Percentiles rank a stretch among this genome's conserved stretches.
Conservation (phyloP, 2,113 vertebrate species). For the Choloepus hoffmanni region DNA sequence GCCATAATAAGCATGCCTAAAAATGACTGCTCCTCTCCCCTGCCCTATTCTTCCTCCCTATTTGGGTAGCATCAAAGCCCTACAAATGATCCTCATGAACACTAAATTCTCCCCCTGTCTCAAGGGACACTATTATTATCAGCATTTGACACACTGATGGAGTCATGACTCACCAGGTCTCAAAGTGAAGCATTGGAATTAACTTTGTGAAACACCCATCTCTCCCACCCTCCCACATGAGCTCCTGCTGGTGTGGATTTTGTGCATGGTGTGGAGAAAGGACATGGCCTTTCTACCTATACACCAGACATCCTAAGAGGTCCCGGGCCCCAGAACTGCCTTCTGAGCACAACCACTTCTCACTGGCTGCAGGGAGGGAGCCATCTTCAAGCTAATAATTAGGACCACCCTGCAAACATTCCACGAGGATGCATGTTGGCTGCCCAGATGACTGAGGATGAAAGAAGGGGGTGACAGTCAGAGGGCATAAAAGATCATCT, state of each 20-base stretch:
- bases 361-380: not conserved
- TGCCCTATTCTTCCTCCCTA: not conserved
- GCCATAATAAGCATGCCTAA: not conserved
- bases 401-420: not conserved
- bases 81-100: not conserved
- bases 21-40: not conserved
- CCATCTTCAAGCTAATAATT: not conserved
- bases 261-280: not conserved
- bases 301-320: not conserved
- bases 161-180: not conserved
- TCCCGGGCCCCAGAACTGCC: not conserved
- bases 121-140: not conserved
- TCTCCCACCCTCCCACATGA: fast-evolving
- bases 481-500: not conserved
- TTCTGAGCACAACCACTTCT: not conserved
- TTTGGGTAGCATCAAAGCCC: not conserved
- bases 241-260: not conserved
- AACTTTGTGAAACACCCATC: not conserved
- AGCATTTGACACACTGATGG: not conserved
- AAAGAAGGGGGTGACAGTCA: not conserved
- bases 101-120: not conserved
- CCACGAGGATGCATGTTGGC: not conserved
- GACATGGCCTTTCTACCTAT: fast-evolving
- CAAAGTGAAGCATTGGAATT: not conserved
- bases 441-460: not conserved